A percentile compares a stretch with the other conserved stretches of the same genome.
These are phyloP conservation scores for Globodera rostochiensis DNA, from an alignment of 1,140 invertebrate genomes.

Conservation along the genomic window DNA sequence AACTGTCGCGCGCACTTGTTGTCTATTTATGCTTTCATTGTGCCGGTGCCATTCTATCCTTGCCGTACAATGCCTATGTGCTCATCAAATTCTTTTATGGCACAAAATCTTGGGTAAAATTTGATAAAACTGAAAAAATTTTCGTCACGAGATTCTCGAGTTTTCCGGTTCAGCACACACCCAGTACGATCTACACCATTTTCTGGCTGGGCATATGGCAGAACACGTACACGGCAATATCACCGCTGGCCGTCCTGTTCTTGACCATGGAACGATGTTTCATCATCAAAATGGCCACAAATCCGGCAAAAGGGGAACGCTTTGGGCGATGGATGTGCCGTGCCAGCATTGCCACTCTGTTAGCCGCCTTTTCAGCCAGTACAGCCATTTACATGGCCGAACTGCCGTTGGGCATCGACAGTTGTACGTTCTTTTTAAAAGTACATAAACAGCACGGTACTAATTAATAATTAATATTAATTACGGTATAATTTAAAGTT, in stretches of 20 bases:
- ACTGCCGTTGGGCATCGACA: background rate
- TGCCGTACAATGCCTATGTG: background rate
- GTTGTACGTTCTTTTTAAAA: background rate
- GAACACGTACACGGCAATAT: background rate
- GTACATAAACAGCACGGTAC: no score
- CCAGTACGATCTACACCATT: background rate
- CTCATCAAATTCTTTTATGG: background rate
- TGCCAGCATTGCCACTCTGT: background rate
- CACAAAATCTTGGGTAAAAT: no score
- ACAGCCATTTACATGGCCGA: background rate
- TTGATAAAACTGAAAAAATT: no score
- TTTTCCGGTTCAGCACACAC: background rate
- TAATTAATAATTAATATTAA: no score
- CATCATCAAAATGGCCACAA: background rate
- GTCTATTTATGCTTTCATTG: background rate
- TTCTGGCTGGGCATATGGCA: background rate
- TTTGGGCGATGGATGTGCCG: background rate
- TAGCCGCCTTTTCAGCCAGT: background rate
- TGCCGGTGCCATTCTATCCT: background rate
- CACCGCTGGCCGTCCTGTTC: conserved; percentile 8
- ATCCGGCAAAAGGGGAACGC: background rate
- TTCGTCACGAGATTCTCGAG: no score
- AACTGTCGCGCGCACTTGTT: background rate
- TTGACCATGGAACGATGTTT: conserved; percentile 1
- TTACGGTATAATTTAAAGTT: no score